Conservation (phyloP, 2,888 invertebrate genomes). For the Mellilla xanthometata region DNA sequence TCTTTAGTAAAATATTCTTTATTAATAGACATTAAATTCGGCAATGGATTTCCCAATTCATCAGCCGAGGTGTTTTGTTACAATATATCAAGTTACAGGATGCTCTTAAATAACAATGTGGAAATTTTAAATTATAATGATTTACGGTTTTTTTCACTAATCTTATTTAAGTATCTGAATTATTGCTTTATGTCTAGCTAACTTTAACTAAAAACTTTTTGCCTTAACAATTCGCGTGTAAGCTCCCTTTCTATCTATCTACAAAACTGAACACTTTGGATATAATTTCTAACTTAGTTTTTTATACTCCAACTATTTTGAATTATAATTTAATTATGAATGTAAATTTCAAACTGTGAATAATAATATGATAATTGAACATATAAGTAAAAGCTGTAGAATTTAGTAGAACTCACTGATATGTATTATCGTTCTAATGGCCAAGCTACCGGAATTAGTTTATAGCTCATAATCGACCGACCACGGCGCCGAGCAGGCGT, state of each 20-base stretch:
- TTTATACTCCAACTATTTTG: no score
- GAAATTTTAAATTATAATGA: conserved; percentile 2
- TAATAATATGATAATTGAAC: no score
- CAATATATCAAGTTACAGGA: conserved; percentile 32
- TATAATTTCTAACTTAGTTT: no score
- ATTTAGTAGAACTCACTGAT: conserved; percentile 32
- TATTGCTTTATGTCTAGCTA: no score
- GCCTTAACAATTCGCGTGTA: no score
- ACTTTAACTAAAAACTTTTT: no score
- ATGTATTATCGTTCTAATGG: conserved; percentile 66
- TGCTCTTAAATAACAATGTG: conserved; percentile 14
- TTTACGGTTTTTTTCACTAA: background rate
- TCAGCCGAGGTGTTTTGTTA: conserved; percentile 30
- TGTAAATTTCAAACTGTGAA: no score
- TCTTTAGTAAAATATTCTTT: conserved; percentile 30
- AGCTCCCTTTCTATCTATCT: no score
- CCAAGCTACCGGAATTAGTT: conserved; percentile 78
- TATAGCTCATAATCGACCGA: conserved; percentile 73
- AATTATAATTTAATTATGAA: no score
- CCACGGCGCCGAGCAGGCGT: conserved; percentile 72
- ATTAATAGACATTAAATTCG: conserved; percentile 29
- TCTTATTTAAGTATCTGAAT: no score
- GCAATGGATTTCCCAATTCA: conserved; percentile 33
- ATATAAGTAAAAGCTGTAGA: background rate
- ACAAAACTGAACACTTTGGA: no score